Base-by-base conservation (phyloP, 2,888 invertebrate genomes). In the Tinea pellionella region DNA sequence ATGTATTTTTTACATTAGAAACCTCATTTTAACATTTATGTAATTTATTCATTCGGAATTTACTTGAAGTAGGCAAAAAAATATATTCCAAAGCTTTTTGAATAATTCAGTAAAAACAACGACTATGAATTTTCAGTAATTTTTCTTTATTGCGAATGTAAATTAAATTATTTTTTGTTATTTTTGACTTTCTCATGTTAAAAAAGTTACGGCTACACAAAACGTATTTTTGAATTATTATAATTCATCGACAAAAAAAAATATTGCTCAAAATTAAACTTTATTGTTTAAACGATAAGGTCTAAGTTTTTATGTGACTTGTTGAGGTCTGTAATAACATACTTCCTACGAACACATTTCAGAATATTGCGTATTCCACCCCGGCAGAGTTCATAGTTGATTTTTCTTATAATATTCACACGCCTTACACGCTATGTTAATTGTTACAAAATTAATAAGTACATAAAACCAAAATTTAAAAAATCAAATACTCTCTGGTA, bases 51-150 rank as follows among this genome's bases (percentile, higher is more conserved):
- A 47, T 15, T 4, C 47, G 2, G 47, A 47, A 4, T 47, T 47
- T 47, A 2, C 47, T 47, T 47, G 2, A 47, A 16, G 47, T 16
- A 41, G 41, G 41, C 1, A 47, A 9, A 47, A 47, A 15, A 47
- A 47, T 15, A 16, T 47, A 47, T 47, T 47, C 9, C 3, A 47
- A 47, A 15, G n/a, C 47, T 47, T n/a, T 47, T n/a, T 47, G 47
- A 47, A 47, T 47, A 47, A 47, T 47, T 47, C 47, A 47, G 47
- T n/a, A 47, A 47, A 42, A 47, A 47, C 47, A 47, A 47, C 47
- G 47, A 15, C 15, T 15, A 47, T 47, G 47, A 47, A 47, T 47
- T 47, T 16, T 37, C 37, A n/a, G 37, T 37, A 37, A 6, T 37
- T 37, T 37, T 37, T 37, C 37, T 9, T 37, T 37, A 37, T 37